Conservation (phyloP, 23 tunicate species). For the Trididemnum clinides region DNA sequence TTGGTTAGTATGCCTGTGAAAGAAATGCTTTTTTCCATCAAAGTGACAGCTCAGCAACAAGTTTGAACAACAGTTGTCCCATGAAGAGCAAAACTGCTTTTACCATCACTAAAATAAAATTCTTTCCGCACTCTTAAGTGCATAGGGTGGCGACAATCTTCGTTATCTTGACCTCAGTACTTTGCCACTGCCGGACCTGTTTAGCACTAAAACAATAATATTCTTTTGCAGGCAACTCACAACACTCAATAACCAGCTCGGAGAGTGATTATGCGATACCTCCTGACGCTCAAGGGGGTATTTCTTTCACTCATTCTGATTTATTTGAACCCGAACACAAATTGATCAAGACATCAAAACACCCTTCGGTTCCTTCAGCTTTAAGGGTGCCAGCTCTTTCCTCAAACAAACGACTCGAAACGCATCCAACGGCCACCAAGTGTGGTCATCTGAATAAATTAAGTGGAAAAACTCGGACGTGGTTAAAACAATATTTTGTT, state of each 20-base stretch:
- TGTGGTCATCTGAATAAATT: constrained; percentile 73
- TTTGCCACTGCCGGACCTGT: no score
- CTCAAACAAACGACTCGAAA: neutral
- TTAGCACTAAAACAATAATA: no score
- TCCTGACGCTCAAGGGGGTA: constrained; percentile 65
- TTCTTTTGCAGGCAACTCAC: constrained; percentile 71
- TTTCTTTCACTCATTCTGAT: constrained; percentile 35
- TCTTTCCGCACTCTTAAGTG: no score
- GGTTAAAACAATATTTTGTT: constrained; percentile 89
- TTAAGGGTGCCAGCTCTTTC: neutral
- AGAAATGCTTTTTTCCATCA: no score
- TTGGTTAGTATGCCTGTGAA: no score
- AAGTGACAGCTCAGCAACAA: no score
- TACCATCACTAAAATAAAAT: no score
- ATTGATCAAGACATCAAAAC: constrained; percentile 66
- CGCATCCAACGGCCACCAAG: neutral
- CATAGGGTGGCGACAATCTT: no score
- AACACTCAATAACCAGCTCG: constrained; percentile 81
- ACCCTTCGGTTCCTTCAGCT: constrained; percentile 12
- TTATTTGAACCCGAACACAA: constrained; percentile 88
- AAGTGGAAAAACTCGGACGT: constrained; percentile 50
- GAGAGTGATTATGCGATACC: constrained; percentile 96
- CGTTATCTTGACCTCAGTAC: no score
- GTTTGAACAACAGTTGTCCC: no score
- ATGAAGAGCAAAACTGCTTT: no score